Base-by-base conservation (phyloP, 2,113 vertebrate species). In the Menura novaehollandiae region DNA sequence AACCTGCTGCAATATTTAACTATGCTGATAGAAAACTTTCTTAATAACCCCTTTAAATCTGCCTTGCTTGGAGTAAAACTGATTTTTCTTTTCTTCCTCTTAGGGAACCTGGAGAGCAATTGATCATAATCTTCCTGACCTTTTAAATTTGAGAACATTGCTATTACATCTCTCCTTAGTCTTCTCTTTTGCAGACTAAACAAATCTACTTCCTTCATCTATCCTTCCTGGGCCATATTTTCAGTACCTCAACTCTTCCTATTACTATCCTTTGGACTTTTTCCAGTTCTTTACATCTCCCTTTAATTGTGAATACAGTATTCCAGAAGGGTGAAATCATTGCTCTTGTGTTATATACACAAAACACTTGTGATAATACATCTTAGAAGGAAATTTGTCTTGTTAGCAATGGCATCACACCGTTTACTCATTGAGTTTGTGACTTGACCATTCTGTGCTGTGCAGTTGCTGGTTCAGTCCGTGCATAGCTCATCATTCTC, bases 181-280 rank as follows among this genome's bases (percentile, higher is more conserved):
- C 77, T 94, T 95, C 44, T 78, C 23, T 92, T 92, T 49, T 73
- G 69, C 88, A 97, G 95, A 97, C 96, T 97, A 97, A 97, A 96
- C 95, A 96, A 97, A 94, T 91, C 84, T 94, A 52, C 84, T 95
- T 95, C 91, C 85, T 95, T 95, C 81, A 94, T 91, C 84, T 93
- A 1, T 60, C 82, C 91, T 95, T 96, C 77, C 83, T 82, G 84
- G 81, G 62, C n/a, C 67, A 18, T 88, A 87, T 83, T 96, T 96
- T 88, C 91, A 95, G 39, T 85, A 75, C 80, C 87, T 96, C 1
- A 0, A 51, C 76, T 74, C 53, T 82, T 85, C 81, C 88, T 85
- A 51, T 75, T 94, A 79, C 69, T 46, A 21, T 89, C 81, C 77
- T 68, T 92, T 96, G 96, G 96, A 94, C 35, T 62, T 69, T 30